phyloP scores from a whole-genome alignment of 2,888 invertebrate genomes.

The Oscheius sp. region DNA sequence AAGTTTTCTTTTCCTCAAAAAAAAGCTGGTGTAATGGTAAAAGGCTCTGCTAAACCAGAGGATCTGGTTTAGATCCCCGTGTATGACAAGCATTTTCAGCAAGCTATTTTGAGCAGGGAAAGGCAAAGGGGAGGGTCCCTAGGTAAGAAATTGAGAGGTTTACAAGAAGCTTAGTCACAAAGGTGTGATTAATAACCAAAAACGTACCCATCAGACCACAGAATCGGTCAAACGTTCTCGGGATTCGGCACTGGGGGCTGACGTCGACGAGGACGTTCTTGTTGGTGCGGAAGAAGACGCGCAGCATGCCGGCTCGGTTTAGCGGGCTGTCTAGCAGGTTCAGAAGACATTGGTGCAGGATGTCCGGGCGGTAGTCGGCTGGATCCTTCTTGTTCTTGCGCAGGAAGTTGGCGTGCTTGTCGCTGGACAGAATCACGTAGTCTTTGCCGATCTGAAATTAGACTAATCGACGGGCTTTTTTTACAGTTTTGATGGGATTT shows the following conservation, averaged over 20 bases:
- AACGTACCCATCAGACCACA: slow-evolving; percentile 90
- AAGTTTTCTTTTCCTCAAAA: no score
- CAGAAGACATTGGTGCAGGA: slow-evolving; percentile 93
- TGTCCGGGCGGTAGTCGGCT: slow-evolving; percentile 92
- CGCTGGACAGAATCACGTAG: slow-evolving; percentile 67
- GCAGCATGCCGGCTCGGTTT: slow-evolving; percentile 93
- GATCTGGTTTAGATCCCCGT: no score
- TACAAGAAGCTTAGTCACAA: no score
- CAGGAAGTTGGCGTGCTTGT: slow-evolving; percentile 66
- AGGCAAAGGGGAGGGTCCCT: no score
- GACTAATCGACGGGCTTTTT: background rate
- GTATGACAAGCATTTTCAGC: no score
- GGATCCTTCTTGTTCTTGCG: slow-evolving; percentile 88
- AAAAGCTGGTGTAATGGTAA: no score
- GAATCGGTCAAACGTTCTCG: slow-evolving; percentile 94
- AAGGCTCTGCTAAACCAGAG: no score
- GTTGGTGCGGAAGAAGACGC: slow-evolving; percentile 79
- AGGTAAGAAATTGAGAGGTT: no score
- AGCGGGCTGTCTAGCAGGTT: slow-evolving; percentile 98
- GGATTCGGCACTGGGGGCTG: slow-evolving; percentile 95
- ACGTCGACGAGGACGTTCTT: slow-evolving; percentile 76
- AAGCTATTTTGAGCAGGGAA: no score
- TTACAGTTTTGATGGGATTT: no score
- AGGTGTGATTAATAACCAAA: background rate
- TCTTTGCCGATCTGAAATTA: slow-evolving; percentile 63